Conservation (phyloP, 2,113 vertebrate genomes). For the Xenus cinereus region DNA sequence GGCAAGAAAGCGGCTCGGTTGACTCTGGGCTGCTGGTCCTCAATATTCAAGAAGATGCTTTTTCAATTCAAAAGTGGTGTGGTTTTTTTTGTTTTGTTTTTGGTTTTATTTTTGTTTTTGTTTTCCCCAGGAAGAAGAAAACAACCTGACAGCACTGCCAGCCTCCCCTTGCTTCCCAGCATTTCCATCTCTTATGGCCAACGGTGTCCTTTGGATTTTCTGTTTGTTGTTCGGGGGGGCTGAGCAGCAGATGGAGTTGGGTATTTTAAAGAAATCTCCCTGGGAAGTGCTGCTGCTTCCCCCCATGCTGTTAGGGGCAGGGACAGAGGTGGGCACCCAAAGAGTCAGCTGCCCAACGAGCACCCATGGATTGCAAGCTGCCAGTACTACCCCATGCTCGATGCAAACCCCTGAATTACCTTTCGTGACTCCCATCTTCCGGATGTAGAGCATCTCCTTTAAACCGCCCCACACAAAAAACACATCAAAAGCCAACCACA, state of each 20-base stretch:
- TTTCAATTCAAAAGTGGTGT: not conserved
- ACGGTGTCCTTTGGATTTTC: fast-evolving
- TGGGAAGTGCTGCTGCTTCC: not conserved
- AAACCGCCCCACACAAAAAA: not conserved
- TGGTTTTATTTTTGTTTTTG: not conserved
- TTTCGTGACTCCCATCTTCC: not conserved
- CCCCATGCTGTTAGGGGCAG: not conserved
- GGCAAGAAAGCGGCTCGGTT: fast-evolving
- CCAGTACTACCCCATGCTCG: not conserved
- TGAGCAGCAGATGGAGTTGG: not conserved
- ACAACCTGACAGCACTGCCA: not conserved
- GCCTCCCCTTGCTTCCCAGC: not conserved
- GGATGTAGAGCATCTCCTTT: not conserved
- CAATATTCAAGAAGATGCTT: not conserved
- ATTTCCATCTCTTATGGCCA: not conserved
- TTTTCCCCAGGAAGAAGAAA: not conserved
- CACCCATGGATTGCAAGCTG: not conserved
- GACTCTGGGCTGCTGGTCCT: fast-evolving
- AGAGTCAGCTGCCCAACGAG: not conserved
- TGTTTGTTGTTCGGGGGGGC: not conserved
- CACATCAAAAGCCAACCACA: not conserved
- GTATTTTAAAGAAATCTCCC: not conserved
- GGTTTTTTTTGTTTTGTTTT: no score
- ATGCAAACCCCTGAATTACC: fast-evolving
- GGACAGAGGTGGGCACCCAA: not conserved